phyloP scores from a whole-genome alignment of 2,888 invertebrate species.

The Tenthredo scrophulariae region DNA sequence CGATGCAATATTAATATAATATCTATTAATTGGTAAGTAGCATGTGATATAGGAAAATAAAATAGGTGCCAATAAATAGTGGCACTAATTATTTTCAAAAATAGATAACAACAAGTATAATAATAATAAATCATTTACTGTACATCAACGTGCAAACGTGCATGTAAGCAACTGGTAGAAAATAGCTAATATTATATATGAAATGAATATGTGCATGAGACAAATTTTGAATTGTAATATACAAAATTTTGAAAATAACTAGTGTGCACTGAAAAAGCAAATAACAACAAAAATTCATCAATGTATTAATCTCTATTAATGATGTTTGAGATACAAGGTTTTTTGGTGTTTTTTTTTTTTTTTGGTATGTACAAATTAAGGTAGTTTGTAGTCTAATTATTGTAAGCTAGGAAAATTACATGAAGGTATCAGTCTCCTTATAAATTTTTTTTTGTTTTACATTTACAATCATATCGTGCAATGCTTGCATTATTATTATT shows the following conservation, averaged over 20 bases:
- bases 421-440: slow-evolving; percentile 49
- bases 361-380: slow-evolving; percentile 38
- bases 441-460: neutral
- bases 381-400: slow-evolving; percentile 27
- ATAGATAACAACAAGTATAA: neutral
- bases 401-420: slow-evolving; percentile 29
- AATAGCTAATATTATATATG: neutral
- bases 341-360: neutral
- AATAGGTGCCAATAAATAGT: slow-evolving; percentile 46
- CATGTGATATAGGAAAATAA: slow-evolving; percentile 17
- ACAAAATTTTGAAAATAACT: slow-evolving; percentile 54
- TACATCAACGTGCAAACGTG: slow-evolving; percentile 47
- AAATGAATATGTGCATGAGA: slow-evolving; percentile 25
- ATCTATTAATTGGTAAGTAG: slow-evolving; percentile 27
- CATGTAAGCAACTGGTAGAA: slow-evolving; percentile 32
- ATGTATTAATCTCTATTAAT: slow-evolving; percentile 51
- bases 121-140: neutral
- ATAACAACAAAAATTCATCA: slow-evolving; percentile 44
- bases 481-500: slow-evolving; percentile 3
- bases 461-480: slow-evolving; percentile 26
- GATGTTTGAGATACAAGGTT: slow-evolving; percentile 45
- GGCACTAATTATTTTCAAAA: slow-evolving; percentile 55
- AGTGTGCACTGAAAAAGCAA: slow-evolving; percentile 54
- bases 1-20: neutral
- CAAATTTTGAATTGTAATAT: neutral